Conservation (phyloP, 2,113 vertebrate species). For the Megaceryle torquata region DNA sequence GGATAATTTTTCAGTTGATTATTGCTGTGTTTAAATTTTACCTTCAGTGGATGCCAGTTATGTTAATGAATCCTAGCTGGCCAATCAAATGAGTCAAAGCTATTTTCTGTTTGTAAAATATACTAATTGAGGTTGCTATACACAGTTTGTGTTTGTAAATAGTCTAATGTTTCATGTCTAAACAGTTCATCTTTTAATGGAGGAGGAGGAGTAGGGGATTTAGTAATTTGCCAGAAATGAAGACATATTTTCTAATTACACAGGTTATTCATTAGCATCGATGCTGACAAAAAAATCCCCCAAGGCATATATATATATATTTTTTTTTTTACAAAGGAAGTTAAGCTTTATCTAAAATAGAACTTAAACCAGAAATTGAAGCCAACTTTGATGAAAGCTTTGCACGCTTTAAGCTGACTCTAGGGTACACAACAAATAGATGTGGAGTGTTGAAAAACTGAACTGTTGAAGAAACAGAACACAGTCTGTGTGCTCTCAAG, state of each 20-base stretch:
- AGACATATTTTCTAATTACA: conserved; percentile 23
- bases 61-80: not conserved
- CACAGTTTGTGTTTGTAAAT: conserved; percentile 13
- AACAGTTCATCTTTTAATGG: not conserved
- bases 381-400: conserved; percentile 6
- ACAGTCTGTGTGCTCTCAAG: not conserved
- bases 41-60: not conserved
- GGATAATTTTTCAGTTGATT: not conserved
- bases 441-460: not conserved
- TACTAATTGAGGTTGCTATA: not conserved
- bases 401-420: not conserved
- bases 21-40: not conserved
- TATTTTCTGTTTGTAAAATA: not conserved
- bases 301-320: not conserved
- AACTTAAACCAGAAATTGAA: not conserved
- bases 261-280: conserved; percentile 2
- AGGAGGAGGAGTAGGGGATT: not conserved
- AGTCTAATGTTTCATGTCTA: not conserved
- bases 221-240: conserved; percentile 40
- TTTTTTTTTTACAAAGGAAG: not conserved
- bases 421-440: not conserved
- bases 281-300: not conserved
- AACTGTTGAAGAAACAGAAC: not conserved
- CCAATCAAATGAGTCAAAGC: not conserved
- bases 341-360: conserved; percentile 30